Percentiles rank a stretch among this genome's conserved stretches.
Evolutionary conservation across 2,888 invertebrate species (phyloP).

Genomic region (Capitulum mitella): DNA sequence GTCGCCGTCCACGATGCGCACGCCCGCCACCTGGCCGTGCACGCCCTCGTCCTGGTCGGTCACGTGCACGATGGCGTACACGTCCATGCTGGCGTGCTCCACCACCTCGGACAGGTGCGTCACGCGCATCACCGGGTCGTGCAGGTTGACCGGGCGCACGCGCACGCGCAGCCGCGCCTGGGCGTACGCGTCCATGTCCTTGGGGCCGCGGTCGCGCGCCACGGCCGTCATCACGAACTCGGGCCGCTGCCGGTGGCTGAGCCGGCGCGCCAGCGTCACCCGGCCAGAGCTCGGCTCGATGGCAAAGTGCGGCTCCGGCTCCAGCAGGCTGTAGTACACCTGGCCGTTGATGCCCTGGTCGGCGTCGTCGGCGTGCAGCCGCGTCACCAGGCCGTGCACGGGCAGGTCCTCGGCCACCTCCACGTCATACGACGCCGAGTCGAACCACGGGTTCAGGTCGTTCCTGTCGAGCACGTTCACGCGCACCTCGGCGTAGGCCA

Average conservation of each 20-base stretch:
- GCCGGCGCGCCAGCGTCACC: conserved; percentile 69
- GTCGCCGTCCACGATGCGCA: conserved; percentile 83
- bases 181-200: conserved; percentile 50
- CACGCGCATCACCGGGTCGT: conserved; percentile 74
- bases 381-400: conserved; percentile 53
- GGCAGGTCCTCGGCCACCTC: conserved; percentile 82
- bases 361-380: conserved; percentile 78
- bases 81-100: conserved; percentile 69
- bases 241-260: conserved; percentile 62
- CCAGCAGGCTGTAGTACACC: conserved; percentile 87
- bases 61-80: conserved; percentile 82
- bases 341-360: conserved; percentile 93
- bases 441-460: conserved; percentile 89
- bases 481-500: conserved; percentile 62
- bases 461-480: conserved; percentile 74
- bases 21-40: conserved; percentile 70
- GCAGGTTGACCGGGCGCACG: conserved; percentile 64
- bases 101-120: conserved; percentile 70
- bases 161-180: conserved; percentile 54
- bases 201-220: conserved; percentile 74
- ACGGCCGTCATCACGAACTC: conserved; percentile 68
- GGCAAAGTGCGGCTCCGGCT: conserved; percentile 74
- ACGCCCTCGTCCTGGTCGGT: conserved; percentile 73
- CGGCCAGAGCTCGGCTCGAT: conserved; percentile 89
- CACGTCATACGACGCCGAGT: conserved; percentile 76